Evolutionary conservation across 1,140 invertebrate genomes (phyloP), one percentile per base, ranked within the genome.

Genomic region (Cyclina sinensis): DNA sequence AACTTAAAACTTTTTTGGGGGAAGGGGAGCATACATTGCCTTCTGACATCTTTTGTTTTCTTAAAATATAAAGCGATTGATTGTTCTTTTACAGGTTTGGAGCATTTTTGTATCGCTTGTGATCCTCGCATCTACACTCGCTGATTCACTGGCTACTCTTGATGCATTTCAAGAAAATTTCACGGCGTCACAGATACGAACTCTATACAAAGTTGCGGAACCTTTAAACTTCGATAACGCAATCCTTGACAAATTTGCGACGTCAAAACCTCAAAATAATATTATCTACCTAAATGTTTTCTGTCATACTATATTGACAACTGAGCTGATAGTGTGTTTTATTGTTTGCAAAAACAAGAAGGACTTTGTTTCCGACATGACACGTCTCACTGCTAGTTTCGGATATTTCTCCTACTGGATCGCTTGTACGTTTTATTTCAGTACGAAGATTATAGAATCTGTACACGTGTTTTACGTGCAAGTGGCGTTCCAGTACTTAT

Each of bases 21-120:
- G n/a, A n/a, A n/a, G n/a, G n/a, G n/a, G n/a, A n/a, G n/a, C n/a
- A n/a, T n/a, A n/a, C n/a, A n/a, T n/a, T n/a, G n/a, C n/a, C n/a
- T n/a, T n/a, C n/a, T n/a, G n/a, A n/a, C n/a, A n/a, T n/a, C n/a
- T n/a, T 46, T 16, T 54, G 51, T 54, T 54, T 18, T 7, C 2
- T 54, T 54, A 7, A 54, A 54, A 12, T 12, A 18, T 54, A 12
- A 11, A 18, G 21, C 3, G 21, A 14, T n/a, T 2, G 5, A 18
- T 54, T 54, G 51, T 46, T 46, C 16, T 46, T 2, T 54, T 54
- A 54, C 70, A 74, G 70, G 70, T 43, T 24, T 74, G 70, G 70
- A 24, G n/a, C 14, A 46, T 46, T 11, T 74, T 74, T 14, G 48
- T 74, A 74, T 74, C 70, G 12, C 5, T 48, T 24, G 11, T 74